Evolutionary conservation across 2,888 invertebrate species (phyloP).

Genomic region (Callyntrura guangdongensis): DNA sequence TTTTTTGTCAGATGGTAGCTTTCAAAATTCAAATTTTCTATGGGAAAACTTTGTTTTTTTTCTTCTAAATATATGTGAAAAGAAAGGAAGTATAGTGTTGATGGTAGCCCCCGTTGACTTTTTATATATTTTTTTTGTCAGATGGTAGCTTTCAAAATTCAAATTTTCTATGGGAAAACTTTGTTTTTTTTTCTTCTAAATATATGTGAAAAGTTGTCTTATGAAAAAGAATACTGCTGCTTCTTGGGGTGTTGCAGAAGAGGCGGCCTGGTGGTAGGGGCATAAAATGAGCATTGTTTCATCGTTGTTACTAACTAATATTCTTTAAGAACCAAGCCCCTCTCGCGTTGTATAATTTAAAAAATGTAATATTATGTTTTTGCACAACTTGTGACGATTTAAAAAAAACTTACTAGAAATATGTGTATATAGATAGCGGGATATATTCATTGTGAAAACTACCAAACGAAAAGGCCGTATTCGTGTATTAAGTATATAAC

Average conservation of each 20-base stretch:
- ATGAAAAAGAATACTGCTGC: constrained; percentile 26
- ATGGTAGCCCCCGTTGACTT: constrained; percentile 54
- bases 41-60: constrained; percentile 74
- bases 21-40: constrained; percentile 79
- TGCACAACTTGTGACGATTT: no score
- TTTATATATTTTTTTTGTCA: constrained; percentile 54
- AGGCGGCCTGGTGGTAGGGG: no score
- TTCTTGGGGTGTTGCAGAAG: constrained; percentile 37
- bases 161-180: constrained; percentile 77
- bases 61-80: constrained; percentile 75
- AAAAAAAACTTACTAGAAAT: no score
- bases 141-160: constrained; percentile 78
- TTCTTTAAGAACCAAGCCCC: no score
- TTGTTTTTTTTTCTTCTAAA: constrained; percentile 72
- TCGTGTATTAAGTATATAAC: no score
- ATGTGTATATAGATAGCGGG: no score
- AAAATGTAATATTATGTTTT: no score
- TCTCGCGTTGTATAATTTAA: no score
- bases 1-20: constrained; percentile 71
- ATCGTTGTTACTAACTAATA: no score
- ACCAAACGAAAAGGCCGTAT: no score
- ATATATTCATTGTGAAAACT: no score
- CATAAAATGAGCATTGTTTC: no score
- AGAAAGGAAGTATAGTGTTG: background rate
- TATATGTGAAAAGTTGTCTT: constrained; percentile 74